Conservation (phyloP, 1,140 invertebrate species). For the Brachionus plicatilis region DNA sequence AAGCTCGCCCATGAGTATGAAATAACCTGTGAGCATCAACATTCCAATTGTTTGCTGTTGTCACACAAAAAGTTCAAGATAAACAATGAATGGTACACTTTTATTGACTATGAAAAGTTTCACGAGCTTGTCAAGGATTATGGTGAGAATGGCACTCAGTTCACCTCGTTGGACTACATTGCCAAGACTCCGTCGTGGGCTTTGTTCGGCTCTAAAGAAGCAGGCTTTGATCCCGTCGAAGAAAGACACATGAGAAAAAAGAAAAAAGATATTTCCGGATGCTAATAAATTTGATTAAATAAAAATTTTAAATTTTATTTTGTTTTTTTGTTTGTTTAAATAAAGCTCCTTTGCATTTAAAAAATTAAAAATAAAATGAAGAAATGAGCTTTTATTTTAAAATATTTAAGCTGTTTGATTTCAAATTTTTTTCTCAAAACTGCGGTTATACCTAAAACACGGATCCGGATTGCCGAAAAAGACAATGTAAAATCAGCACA, state of each 20-base stretch:
- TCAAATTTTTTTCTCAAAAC: too few relatives aligned
- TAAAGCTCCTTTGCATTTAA: background rate
- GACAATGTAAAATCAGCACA: too few relatives aligned
- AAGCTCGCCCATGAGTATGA: conserved; percentile 55
- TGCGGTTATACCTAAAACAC: too few relatives aligned
- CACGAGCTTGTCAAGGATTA: conserved; percentile 57
- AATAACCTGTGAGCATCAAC: conserved; percentile 64
- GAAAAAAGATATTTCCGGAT: conserved; percentile 17
- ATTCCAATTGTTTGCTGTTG: conserved; percentile 64
- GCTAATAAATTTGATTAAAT: background rate
- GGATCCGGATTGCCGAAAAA: too few relatives aligned
- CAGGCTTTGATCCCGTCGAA: conserved; percentile 63
- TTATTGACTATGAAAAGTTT: conserved; percentile 64
- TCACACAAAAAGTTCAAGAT: conserved; percentile 62
- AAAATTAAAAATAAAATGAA: background rate
- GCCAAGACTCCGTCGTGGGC: conserved; percentile 62
- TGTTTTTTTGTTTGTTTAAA: background rate
- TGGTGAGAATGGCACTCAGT: conserved; percentile 54
- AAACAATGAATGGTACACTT: conserved; percentile 62
- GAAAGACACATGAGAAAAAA: conserved; percentile 59
- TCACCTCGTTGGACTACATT: conserved; percentile 61
- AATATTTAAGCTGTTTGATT: too few relatives aligned
- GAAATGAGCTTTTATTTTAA: too few relatives aligned
- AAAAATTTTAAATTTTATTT: background rate
- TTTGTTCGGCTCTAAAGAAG: conserved; percentile 59